These are phyloP conservation scores for Melanotaenia pygmaea DNA, from an alignment of 2,797 vertebrate genomes.

Conservation along the genomic window DNA sequence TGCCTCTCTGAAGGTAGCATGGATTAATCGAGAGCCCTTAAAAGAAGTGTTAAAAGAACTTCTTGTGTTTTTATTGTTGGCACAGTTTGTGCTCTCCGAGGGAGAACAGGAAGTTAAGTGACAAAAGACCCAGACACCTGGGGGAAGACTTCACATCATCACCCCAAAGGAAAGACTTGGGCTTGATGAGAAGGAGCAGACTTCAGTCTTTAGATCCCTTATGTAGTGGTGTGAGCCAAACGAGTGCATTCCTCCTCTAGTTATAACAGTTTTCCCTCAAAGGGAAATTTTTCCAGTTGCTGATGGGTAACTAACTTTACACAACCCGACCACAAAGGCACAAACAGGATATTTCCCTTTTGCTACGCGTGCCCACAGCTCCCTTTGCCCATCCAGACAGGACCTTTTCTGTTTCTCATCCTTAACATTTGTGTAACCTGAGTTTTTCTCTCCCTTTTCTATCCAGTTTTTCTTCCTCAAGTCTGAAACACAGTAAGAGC, in stretches of 20 bases:
- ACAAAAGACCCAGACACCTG: background rate
- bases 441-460: conserved; percentile 67
- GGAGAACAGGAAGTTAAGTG: conserved; percentile 20
- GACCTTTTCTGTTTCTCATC: background rate
- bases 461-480: conserved; percentile 7
- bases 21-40: conserved; percentile 67
- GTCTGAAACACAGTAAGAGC: conserved; percentile 48
- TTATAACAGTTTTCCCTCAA: conserved; percentile 27
- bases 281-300: conserved; percentile 57
- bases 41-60: conserved; percentile 44
- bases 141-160: conserved; percentile 24
- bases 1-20: conserved; percentile 53
- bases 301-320: conserved; percentile 18
- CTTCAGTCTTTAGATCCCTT: conserved; percentile 42
- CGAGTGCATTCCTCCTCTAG: conserved; percentile 18
- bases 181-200: conserved; percentile 34
- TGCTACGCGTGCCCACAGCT: conserved; percentile 46
- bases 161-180: conserved; percentile 16
- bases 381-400: conserved; percentile 23
- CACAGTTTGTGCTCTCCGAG: conserved; percentile 57
- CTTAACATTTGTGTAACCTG: conserved; percentile 60
- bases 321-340: conserved; percentile 67
- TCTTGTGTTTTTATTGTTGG: conserved; percentile 22
- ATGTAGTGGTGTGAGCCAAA: conserved; percentile 40
- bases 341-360: conserved; percentile 49